Base-by-base conservation (phyloP, 2,888 invertebrate genomes). In the Coenonympha glycerion region DNA sequence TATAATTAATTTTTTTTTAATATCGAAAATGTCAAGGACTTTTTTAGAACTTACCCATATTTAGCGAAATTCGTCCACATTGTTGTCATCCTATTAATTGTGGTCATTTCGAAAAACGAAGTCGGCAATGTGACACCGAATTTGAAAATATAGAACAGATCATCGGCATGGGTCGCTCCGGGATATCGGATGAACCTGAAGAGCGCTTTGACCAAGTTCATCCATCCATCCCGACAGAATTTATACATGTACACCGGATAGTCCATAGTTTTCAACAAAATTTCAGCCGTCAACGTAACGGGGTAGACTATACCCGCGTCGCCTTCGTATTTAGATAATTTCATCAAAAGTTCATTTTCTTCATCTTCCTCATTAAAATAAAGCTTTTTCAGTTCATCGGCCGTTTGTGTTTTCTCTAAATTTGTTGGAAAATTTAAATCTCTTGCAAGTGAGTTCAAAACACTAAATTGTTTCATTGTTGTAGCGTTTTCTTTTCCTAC, bases 31-130 rank as follows among this genome's bases (percentile, higher is more conserved):
- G n/a, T n/a, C n/a, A n/a, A n/a, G n/a, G n/a, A n/a, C n/a, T n/a
- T n/a, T n/a, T n/a, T n/a, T n/a, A n/a, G n/a, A n/a, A 60, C 73
- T 69, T 56, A 86, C 87, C 79, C 72, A 49, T 67, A 74, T 68
- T 79, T 85, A 0, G 81, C 86, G 39, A 87, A 87, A 55, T 85
- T 84, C 0, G 83, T 79, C 86, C 86, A 87, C 61, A 85, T 58
- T 0, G 64, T 70, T 2, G 77, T 76, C 37, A 87, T 64, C 47
- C 65, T 73, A 39, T 76, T 56, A n/a, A 76, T 69, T 16, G 76
- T 69, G 0, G 64, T 60, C 8, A 40, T 62, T 53, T 84, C 84
- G 1, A 70, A 44, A 26, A 68, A 64, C 3, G 66, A 62, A 13
- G 67, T 60, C 1, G 71, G 58, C 2, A 74, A 42, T 0, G 68